A percentile compares a stretch with the other conserved stretches of the same genome.
Evolutionary conservation across 2,113 vertebrate genomes (phyloP).

Genomic region (Antechinus flavipes): DNA sequence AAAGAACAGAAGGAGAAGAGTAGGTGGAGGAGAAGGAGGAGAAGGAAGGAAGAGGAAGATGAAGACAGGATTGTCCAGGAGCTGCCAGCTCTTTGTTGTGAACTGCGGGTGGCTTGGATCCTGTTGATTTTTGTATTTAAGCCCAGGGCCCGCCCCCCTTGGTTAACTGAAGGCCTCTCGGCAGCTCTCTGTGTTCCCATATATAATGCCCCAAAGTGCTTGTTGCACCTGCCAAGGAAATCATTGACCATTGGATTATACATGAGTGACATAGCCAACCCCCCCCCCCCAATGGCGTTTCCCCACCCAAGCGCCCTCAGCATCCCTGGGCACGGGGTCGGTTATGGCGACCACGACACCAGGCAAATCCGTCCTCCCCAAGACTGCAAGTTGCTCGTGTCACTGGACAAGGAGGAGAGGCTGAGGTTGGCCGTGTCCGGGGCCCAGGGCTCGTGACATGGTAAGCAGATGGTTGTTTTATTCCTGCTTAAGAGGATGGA

Average conservation of each 20-base stretch:
- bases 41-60: too few relatives aligned
- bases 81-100: neutral
- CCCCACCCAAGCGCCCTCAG: neutral
- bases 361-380: neutral
- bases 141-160: neutral
- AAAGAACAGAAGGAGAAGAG: neutral
- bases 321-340: rapidly evolving
- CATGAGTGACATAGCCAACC: neutral
- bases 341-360: rapidly evolving
- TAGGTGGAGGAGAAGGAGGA: neutral
- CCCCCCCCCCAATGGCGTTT: neutral
- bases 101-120: neutral
- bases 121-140: neutral
- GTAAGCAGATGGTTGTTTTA: conserved; percentile 13
- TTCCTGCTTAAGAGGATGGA: neutral
- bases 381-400: conserved; percentile 21
- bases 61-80: neutral
- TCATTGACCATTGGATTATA: conserved; percentile 13
- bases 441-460: neutral
- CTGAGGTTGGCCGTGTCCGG: neutral
- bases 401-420: neutral
- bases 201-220: conserved; percentile 34
- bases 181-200: neutral
- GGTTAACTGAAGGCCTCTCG: neutral
- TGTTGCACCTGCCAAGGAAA: conserved; percentile 16